A percentile compares a stretch with the other conserved stretches of the same genome.
Evolutionary conservation across 1,140 invertebrate genomes (phyloP).

Genomic region (Drosophila chauvacae): DNA sequence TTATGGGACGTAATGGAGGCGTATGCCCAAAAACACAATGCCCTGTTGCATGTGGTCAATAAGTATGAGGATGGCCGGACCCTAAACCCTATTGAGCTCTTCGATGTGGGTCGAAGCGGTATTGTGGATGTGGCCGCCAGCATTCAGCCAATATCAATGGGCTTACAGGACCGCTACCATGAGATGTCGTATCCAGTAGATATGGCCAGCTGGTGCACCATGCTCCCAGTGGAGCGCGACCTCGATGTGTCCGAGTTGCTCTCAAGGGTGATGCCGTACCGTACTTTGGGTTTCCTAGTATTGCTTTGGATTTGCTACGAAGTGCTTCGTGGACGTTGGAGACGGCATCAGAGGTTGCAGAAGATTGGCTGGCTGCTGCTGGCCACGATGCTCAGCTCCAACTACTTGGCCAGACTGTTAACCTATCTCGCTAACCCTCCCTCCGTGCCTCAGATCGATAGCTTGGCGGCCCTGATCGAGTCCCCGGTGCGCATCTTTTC

Average conservation of each 20-base stretch:
- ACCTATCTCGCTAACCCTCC: constrained; percentile 41
- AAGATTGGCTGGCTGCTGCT: constrained; percentile 45
- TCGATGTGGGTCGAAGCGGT: constrained; percentile 38
- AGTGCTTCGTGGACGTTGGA: constrained; percentile 13
- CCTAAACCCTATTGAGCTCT: constrained; percentile 41
- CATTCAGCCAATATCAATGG: constrained; percentile 52
- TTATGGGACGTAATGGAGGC: constrained; percentile 55
- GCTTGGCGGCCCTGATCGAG: constrained; percentile 27
- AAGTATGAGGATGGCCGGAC: constrained; percentile 4
- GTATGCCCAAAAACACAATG: constrained; percentile 50
- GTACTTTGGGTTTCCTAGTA: constrained; percentile 13
- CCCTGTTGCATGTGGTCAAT: constrained; percentile 22
- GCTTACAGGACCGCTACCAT: constrained; percentile 6
- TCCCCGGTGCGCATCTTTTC: constrained; percentile 47
- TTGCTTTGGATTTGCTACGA: constrained; percentile 30
- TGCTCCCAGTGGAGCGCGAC: constrained; percentile 50
- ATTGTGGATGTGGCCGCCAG: constrained; percentile 55
- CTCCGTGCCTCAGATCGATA: constrained; percentile 17
- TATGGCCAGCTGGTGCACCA: constrained; percentile 60
- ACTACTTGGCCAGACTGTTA: constrained; percentile 41
- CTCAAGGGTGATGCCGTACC: constrained; percentile 4
- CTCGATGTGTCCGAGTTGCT: constrained; percentile 25
- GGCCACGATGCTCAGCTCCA: constrained; percentile 35
- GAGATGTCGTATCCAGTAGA: constrained; percentile 51
- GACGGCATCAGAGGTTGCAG: constrained; percentile 17